Evolutionary conservation across 2,113 vertebrate genomes (phyloP), one percentile per base, ranked within the genome.

Genomic region (Saccopteryx bilineata): DNA sequence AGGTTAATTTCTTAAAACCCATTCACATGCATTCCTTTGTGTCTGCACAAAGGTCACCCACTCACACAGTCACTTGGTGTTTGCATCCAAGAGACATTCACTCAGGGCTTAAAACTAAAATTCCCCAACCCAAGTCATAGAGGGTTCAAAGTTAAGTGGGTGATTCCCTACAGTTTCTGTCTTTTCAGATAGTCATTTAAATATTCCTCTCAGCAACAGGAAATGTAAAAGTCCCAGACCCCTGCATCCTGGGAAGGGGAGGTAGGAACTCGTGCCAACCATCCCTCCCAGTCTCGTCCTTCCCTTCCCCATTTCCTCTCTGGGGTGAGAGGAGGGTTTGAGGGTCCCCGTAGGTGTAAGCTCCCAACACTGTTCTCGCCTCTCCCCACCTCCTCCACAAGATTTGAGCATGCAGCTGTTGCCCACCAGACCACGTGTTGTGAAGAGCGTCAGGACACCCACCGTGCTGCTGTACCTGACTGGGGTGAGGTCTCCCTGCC

Each of bases 361-460:
- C 54, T 75, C 28, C 0, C 13, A 2, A 18, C n/a, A 11, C 68
- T 46, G 5, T 28, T 21, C 58, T 5, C 7, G 3, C 0, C 23
- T 10, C 18, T 1, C 18, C 11, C 5, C 1, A 5, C 46, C 48
- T 0, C 2, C 83, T 5, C 31, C 19, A 15, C 39, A 13, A 26
- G 66, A 63, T 46, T 65, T n/a, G 65, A 69, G 13, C 9, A 33
- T 31, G 2, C 66, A 46, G 66, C 84, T 23, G 31, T n/a, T 0
- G 0, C 5, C 0, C 17, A 31, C 31, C 3, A 0, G 12, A 74
- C 0, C 10, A 24, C 10, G 69, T 7, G 52, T 87, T 17, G 0
- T 50, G 39, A 19, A 52, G n/a, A 79, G n/a, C 74, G 17, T 9
- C 50, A 1, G 2, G 61, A 5, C 0, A 0, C 17, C 10, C 2